Base-by-base conservation (phyloP, 2,888 invertebrate species). In the Leucophenga maculata region DNA sequence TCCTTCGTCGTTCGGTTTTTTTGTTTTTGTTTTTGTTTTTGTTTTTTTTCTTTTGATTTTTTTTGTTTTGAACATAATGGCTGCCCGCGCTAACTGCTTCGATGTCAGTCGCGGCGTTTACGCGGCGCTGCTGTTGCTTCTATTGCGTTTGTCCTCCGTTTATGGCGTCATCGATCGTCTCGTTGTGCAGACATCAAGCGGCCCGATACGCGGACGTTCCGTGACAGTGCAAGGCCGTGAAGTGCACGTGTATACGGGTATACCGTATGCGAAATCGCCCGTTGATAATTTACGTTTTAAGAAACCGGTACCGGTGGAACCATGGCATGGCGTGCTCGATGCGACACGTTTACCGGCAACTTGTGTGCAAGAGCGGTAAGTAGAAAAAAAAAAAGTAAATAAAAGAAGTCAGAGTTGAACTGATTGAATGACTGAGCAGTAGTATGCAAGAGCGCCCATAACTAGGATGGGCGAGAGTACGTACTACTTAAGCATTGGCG, bases 221-320 rank as follows among this genome's bases (percentile, higher is more conserved):
- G 93, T 94, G 85, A 93, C 93, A 74, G 94, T 96, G 78, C 90
- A 96, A 88, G 93, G 95, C 66, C 92, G 95, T 68, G 93, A 97
- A 88, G 94, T 97, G 39, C 95, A 96, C 87, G 93, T 94, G 67
- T 97, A 95, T 85, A 93, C 94, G 66, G 97, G 97, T 3, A 94
- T 97, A 74, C 97, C 97, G 16, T 97, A 95, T 86, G 97, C 97
- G 8, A 95, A 96, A 87, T 94, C 97, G 1, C 97, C 97, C 1
- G 88, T 97, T 57, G 96, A 95, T 14, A 93, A 94, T 68, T 90
- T 97, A 72, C 91, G 97, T 81, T 97, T 97, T 89, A 92, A 94
- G 64, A 93, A 94, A 79, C 97, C 97, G 11, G 93, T 95, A 65
- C 94, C 95, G 11, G 92, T 95, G 72, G 95, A 95, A 76, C 94